Percentiles rank a stretch among this genome's conserved stretches.
Conservation (phyloP, 92 coral and sea anemone genomes). For the Isaurus tuberculatus region DNA sequence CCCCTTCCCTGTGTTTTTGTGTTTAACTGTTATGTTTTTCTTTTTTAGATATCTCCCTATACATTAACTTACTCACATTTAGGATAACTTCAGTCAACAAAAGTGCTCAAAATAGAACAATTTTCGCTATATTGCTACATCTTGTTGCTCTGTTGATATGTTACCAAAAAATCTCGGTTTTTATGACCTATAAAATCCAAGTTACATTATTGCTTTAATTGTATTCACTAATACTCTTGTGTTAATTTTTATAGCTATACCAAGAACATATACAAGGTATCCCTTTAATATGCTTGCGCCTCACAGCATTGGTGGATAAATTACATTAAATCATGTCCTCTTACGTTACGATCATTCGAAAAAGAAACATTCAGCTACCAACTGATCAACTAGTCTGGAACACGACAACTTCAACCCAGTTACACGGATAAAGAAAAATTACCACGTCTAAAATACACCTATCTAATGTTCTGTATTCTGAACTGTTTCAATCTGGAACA, state of each 20-base stretch:
- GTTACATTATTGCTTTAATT: conserved; percentile 1
- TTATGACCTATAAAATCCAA: background rate
- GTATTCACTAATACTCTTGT: conserved; percentile 8
- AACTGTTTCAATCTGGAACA: conserved; percentile 27
- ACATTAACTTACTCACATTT: conserved; percentile 33
- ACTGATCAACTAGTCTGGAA: background rate
- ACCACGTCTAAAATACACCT: conserved; percentile 9
- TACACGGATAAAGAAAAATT: background rate
- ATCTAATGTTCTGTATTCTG: conserved; percentile 17
- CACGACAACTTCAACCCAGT: background rate
- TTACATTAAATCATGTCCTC: conserved; percentile 8
- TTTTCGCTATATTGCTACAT: conserved; percentile 43
- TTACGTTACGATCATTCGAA: conserved; percentile 8
- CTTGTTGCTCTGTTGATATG: conserved; percentile 19
- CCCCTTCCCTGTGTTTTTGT: conserved; percentile 21
- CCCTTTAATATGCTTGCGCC: conserved; percentile 3
- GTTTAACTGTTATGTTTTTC: conserved; percentile 24
- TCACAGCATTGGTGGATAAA: conserved; percentile 13
- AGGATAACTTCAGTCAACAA: conserved; percentile 42
- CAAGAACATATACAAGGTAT: conserved; percentile 22
- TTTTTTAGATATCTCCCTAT: conserved; percentile 32
- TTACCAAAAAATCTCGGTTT: background rate
- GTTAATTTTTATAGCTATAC: conserved; percentile 7
- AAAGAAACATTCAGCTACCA: conserved; percentile 36
- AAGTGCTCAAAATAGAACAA: conserved; percentile 29